Base-by-base conservation (phyloP, 2,888 invertebrate genomes). In the Endomychus coccineus region DNA sequence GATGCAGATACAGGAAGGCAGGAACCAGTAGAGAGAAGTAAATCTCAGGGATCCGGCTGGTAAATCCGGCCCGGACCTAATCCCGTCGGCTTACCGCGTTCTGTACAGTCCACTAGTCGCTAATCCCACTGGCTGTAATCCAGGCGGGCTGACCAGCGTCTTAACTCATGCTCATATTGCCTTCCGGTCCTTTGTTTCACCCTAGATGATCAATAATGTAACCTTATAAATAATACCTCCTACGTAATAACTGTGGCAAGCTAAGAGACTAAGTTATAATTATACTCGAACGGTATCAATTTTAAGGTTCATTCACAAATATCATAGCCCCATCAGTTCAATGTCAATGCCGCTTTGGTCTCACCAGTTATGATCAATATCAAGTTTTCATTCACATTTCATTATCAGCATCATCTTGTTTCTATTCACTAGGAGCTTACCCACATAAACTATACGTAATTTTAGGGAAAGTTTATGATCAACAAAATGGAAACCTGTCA, bases 111-210 rank as follows among this genome's bases (percentile, higher is more conserved):
- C 65, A 64, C 62, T 64, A 65, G 58, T 62, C 64, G 65, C 64
- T 67, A 66, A 66, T 66, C 66, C 65, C 62, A 60, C 60, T 55
- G 58, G 62, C 58, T 61, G 57, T 67, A 66, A 67, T 67, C 67
- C 64, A 64, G 60, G 58, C 61, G 55, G 59, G 62, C 65, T 66
- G 66, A 66, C 66, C 66, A 64, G 59, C 65, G 66, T 67, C 66
- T 66, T 66, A 65, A 66, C 66, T 65, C 56, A 58, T 61, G 64
- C 59, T 65, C 65, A 65, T 63, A 64, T 63, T 64, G 65, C 64
- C 63, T 64, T 64, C 62, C 64, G 64, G 62, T 53, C 64, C 64
- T 64, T 65, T 65, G 64, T 64, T 64, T 52, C 57, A 52, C 50
- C 52, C 55, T 51, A 48, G 51, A 54, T 64, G 63, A 66, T 66